Conservation (phyloP, 2,888 invertebrate genomes). For the Athalia cordata region DNA sequence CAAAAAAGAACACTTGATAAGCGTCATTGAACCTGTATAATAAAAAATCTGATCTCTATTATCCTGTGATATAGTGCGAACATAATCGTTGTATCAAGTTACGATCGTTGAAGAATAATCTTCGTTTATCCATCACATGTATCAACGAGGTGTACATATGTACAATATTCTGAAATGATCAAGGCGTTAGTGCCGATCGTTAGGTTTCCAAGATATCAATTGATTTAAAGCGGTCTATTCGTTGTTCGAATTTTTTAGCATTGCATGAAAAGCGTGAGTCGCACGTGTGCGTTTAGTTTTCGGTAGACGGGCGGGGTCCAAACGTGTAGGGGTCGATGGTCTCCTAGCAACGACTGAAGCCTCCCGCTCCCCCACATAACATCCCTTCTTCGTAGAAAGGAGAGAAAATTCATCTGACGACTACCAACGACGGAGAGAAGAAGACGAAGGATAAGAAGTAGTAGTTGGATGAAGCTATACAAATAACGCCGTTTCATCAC, state of each 20-base stretch:
- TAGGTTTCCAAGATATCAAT: not conserved
- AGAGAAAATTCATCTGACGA: conserved; percentile 16
- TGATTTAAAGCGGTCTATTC: conserved; percentile 21
- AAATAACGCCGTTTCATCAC: too few species aligned
- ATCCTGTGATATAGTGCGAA: too few species aligned
- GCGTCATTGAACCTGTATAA: too few species aligned
- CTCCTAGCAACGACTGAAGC: conserved; percentile 34
- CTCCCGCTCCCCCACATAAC: conserved; percentile 1
- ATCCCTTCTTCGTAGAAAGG: conserved; percentile 14
- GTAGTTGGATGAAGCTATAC: too few species aligned
- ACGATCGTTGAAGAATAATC: too few species aligned
- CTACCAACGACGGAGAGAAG: not conserved
- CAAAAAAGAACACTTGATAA: too few species aligned
- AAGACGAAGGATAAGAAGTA: too few species aligned
- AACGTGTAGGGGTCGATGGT: conserved; percentile 37
- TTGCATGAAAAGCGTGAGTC: not conserved
- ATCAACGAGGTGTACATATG: too few species aligned
- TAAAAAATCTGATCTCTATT: too few species aligned
- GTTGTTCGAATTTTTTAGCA: not conserved
- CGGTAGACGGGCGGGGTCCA: conserved; percentile 42
- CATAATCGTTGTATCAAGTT: too few species aligned
- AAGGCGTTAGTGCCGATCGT: not conserved
- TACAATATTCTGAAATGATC: too few species aligned
- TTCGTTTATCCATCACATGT: too few species aligned
- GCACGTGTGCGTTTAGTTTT: conserved; percentile 21